These are phyloP conservation scores for Zelleria hepariella DNA, from an alignment of 2,888 invertebrate species.

Conservation along the genomic window DNA sequence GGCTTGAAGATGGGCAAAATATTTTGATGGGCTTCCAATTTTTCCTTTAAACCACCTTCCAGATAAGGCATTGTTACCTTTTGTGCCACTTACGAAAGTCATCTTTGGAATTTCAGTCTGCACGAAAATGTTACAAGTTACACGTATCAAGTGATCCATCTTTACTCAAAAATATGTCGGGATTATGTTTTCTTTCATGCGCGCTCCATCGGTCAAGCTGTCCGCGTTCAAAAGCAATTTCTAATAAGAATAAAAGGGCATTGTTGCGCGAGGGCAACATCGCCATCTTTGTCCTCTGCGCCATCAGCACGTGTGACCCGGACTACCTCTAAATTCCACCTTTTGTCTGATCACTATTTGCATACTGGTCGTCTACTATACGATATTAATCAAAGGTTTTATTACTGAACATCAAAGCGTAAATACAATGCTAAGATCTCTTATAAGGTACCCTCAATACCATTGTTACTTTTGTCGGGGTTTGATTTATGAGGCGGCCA, in stretches of 20 bases:
- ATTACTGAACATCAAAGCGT: constrained; percentile 72
- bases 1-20: neutral
- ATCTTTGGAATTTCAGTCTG: neutral
- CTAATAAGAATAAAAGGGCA: constrained; percentile 49
- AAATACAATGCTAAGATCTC: constrained; percentile 70
- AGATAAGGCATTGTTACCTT: neutral
- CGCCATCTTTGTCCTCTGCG: constrained; percentile 43
- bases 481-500: constrained; percentile 70
- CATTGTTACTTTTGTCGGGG: constrained; percentile 71
- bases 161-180: neutral
- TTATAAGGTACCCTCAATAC: constrained; percentile 72
- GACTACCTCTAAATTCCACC: constrained; percentile 49
- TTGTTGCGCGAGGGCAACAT: constrained; percentile 55
- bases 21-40: neutral
- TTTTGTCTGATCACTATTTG: constrained; percentile 60
- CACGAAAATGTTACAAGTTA: neutral
- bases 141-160: neutral
- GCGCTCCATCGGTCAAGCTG: constrained; percentile 21
- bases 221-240: constrained; percentile 12
- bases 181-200: neutral
- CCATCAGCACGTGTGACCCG: constrained; percentile 61
- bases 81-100: neutral
- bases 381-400: constrained; percentile 73
- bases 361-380: constrained; percentile 67
- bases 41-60: neutral